phyloP scores from a whole-genome alignment of 2,113 vertebrate species.

The Gasterosteus aculeatus region DNA sequence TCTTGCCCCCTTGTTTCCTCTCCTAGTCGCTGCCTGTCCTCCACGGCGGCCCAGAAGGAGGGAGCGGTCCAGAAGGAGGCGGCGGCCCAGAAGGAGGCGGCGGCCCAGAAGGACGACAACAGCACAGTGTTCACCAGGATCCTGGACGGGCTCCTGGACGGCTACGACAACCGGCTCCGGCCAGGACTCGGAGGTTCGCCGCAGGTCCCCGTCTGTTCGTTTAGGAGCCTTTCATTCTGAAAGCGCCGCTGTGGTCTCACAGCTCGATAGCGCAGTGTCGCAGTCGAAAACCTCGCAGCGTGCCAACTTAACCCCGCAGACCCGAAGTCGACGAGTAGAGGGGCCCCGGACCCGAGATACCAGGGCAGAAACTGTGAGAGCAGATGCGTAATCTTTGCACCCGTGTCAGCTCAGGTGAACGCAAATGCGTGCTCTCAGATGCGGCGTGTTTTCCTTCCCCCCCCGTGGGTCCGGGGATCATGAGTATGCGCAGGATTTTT shows the following conservation, averaged over 20 bases:
- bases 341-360: not conserved
- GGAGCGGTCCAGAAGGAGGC: slow-evolving; percentile 55
- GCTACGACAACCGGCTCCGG: slow-evolving; percentile 92
- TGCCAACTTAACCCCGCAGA: not conserved
- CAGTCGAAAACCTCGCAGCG: not conserved
- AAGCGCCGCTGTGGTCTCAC: not conserved
- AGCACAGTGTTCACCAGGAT: slow-evolving; percentile 95
- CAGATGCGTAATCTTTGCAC: slow-evolving; percentile 11
- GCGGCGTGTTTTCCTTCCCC: not conserved
- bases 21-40: slow-evolving; percentile 46
- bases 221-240: not conserved
- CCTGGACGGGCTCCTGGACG: slow-evolving; percentile 90
- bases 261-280: not conserved
- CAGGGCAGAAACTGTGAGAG: slow-evolving; percentile 1
- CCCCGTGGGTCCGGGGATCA: not conserved
- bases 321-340: not conserved
- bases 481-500: not conserved
- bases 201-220: not conserved
- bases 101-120: slow-evolving; percentile 82
- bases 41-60: slow-evolving; percentile 65
- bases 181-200: slow-evolving; percentile 83
- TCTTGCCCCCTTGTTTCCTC: not conserved
- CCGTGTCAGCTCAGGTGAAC: slow-evolving; percentile 18
- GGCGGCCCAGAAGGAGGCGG: slow-evolving; percentile 53
- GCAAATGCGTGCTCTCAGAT: slow-evolving; percentile 2